A percentile compares a stretch with the other conserved stretches of the same genome.
Evolutionary conservation across 1,140 invertebrate genomes (phyloP).

Genomic region (Ruditapes philippinarum): DNA sequence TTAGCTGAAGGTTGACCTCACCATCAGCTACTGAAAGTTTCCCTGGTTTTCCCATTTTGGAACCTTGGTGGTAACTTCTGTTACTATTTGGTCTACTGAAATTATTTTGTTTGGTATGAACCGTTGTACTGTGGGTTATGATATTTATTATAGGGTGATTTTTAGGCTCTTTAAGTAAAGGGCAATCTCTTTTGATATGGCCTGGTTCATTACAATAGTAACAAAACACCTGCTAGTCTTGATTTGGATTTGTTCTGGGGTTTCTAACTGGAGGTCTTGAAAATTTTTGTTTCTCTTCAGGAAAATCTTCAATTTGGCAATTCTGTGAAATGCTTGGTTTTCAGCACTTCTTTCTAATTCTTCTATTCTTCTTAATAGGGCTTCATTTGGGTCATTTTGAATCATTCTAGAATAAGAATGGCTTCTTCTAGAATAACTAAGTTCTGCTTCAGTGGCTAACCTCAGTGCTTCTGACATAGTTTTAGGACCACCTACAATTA

Average conservation of each 20-base stretch:
- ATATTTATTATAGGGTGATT: background rate
- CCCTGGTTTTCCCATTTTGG: background rate
- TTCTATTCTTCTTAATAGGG: background rate
- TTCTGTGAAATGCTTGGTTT: background rate
- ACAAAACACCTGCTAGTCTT: background rate
- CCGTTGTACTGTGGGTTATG: background rate
- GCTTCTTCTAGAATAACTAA: too few species aligned
- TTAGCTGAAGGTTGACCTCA: background rate
- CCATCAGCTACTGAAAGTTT: background rate
- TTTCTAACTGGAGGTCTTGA: background rate
- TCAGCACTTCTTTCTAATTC: background rate
- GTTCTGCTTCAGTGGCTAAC: background rate
- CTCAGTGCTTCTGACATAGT: background rate
- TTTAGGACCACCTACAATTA: background rate
- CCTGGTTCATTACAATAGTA: background rate
- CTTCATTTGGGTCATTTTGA: background rate
- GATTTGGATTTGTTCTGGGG: background rate
- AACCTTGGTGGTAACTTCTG: background rate
- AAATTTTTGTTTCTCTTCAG: background rate
- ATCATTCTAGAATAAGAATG: too few species aligned
- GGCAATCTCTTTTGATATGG: background rate
- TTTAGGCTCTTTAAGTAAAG: background rate
- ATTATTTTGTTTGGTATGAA: too few species aligned
- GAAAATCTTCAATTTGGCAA: background rate
- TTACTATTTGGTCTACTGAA: background rate